Evolutionary conservation across 1,140 invertebrate genomes (phyloP).

Genomic region (Heliconius hermathena): DNA sequence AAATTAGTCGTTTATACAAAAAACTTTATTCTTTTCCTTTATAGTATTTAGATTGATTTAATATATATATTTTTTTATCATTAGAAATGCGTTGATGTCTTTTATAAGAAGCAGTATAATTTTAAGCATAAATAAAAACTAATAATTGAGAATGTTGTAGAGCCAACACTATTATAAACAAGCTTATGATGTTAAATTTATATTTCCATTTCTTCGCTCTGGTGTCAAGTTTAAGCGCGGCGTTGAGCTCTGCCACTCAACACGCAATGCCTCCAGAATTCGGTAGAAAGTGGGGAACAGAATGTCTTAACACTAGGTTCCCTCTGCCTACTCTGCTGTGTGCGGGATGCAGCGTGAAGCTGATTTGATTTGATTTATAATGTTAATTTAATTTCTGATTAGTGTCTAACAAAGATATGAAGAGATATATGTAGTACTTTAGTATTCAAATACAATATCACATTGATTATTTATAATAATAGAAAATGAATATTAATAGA

Average conservation of each 20-base stretch:
- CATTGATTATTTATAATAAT: slow-evolving; percentile 9
- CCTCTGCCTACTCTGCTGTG: no score
- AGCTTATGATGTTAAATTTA: not conserved
- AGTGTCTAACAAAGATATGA: not conserved
- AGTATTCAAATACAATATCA: not conserved
- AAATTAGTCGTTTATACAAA: no score
- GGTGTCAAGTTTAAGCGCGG: no score
- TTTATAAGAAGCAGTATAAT: slow-evolving; percentile 35
- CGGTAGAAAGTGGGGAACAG: no score
- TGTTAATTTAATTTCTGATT: not conserved
- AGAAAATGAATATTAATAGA: slow-evolving; percentile 19
- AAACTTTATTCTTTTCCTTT: no score
- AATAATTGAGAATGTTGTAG: not conserved
- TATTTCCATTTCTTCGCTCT: no score
- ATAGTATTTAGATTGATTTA: not conserved
- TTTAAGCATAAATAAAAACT: not conserved
- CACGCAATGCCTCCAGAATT: no score
- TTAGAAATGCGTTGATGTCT: slow-evolving; percentile 44
- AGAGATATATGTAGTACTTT: not conserved
- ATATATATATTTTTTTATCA: not conserved
- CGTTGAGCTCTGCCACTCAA: no score
- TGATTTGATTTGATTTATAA: not conserved
- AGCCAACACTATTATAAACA: not conserved
- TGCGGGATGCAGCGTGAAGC: no score
- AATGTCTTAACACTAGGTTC: no score